Evolutionary conservation across 1,140 invertebrate species (phyloP), one percentile per base, ranked within the genome.

Genomic region (Drosophila tristis): DNA sequence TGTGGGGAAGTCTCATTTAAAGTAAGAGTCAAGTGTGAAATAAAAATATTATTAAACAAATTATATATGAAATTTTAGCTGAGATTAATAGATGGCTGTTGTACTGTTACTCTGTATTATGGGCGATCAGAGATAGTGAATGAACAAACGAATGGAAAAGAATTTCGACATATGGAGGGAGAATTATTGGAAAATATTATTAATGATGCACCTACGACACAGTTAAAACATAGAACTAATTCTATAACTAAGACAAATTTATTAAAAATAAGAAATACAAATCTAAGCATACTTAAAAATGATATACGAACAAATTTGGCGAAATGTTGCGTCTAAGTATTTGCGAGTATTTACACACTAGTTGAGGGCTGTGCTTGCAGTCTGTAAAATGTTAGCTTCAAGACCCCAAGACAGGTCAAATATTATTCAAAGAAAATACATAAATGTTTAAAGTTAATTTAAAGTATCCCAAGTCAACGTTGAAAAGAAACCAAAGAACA

Each of bases 341-440:
- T 8, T 15, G 31, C 26, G 20, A 49, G 5, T 7, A 13, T 39
- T 39, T 66, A 50, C n/a, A 51, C 51, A 70, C 51, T 70, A 70
- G 65, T 49, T 70, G 57, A 70, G 66, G 63, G 64, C 58, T 70
- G 51, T 70, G 51, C 68, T 68, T 57, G 50, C 57, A 35, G 66
- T 39, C 35, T 13, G 20, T 49, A 58, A 62, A 49, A 49, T 43
- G 54, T 67, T 65, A 9, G 48, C 23, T 58, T 0, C 25, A n/a
- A 66, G 25, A 67, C 47, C 44, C 23, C 23, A 47, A 11, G 25
- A 39, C 31, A 11, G 35, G 13, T 62, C 43, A 49, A 42, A 48
- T 23, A 25, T 20, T 16, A 50, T 26, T 23, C 15, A 53, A 25
- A 20, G 5, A 29, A 53, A n/a, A 35, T 35, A 31, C 51, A 39